Evolutionary conservation across 2,888 invertebrate species (phyloP).

Genomic region (Dryococelus australis): DNA sequence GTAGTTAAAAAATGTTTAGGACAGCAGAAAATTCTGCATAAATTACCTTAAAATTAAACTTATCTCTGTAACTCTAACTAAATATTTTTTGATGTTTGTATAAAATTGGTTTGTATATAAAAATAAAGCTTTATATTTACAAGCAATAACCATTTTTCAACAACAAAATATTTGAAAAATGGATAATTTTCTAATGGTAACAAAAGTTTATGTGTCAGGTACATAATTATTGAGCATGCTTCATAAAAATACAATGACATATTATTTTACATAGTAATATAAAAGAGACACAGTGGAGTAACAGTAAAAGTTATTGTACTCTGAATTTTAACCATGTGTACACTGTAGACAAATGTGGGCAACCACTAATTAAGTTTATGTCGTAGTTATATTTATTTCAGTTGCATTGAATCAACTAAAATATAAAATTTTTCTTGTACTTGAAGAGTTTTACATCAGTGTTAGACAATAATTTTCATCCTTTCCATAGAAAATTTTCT

Average conservation of each 20-base stretch:
- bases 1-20: too few relatives aligned
- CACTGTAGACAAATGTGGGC: neutral
- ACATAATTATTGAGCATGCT: neutral
- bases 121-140: neutral
- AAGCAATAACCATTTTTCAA: neutral
- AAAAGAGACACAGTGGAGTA: neutral
- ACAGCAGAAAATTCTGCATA: too few relatives aligned
- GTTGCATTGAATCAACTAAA: neutral
- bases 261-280: neutral
- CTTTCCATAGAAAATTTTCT: neutral
- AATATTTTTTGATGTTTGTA: too few relatives aligned
- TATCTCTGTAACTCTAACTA: too few relatives aligned
- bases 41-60: too few relatives aligned
- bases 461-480: neutral
- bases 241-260: neutral
- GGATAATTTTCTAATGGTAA: slow-evolving; percentile 6
- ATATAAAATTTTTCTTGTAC: neutral
- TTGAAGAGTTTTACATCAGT: neutral
- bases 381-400: neutral
- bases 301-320: neutral
- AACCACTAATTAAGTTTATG: neutral
- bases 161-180: neutral
- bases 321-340: neutral
- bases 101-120: neutral
- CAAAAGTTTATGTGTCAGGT: neutral